Evolutionary conservation across 2,888 invertebrate species (phyloP).

Genomic region (Sceliomorpha sp.): DNA sequence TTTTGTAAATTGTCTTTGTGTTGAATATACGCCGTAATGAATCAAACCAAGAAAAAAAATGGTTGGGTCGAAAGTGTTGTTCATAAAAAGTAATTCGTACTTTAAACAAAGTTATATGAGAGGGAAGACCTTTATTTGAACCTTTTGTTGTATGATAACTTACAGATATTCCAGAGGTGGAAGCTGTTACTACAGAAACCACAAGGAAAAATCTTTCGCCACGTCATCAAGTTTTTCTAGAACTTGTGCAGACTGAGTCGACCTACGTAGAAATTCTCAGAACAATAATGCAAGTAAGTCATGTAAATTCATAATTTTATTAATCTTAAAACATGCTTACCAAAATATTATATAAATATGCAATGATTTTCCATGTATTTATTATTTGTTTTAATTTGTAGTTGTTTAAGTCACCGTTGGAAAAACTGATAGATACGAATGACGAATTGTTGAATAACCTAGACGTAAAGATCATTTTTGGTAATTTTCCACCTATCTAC

Average conservation of each 20-base stretch:
- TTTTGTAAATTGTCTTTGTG: no score
- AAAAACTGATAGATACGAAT: slow-evolving; percentile 86
- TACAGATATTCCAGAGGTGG: slow-evolving; percentile 80
- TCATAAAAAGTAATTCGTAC: no score
- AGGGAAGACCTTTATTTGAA: slow-evolving; percentile 63
- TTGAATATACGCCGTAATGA: no score
- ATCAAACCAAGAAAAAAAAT: no score
- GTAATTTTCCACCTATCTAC: slow-evolving; percentile 96
- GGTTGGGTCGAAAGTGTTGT: no score
- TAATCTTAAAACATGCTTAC: no score
- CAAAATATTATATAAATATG: no score
- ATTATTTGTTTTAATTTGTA: slow-evolving; percentile 77
- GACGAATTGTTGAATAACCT: slow-evolving; percentile 91
- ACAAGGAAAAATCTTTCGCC: slow-evolving; percentile 87
- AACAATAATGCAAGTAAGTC: slow-evolving; percentile 91
- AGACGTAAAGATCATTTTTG: slow-evolving; percentile 96
- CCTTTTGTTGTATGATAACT: slow-evolving; percentile 36
- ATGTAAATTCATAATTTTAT: slow-evolving; percentile 8
- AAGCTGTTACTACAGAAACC: slow-evolving; percentile 83
- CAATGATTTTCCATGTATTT: no score
- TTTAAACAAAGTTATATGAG: slow-evolving; percentile 66
- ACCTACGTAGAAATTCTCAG: slow-evolving; percentile 98
- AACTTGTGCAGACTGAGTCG: slow-evolving; percentile 96
- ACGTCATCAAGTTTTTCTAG: slow-evolving; percentile 92
- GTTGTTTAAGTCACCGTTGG: slow-evolving; percentile 96